phyloP scores from a whole-genome alignment of 2,797 vertebrate genomes.

The Streptopelia turtur region DNA sequence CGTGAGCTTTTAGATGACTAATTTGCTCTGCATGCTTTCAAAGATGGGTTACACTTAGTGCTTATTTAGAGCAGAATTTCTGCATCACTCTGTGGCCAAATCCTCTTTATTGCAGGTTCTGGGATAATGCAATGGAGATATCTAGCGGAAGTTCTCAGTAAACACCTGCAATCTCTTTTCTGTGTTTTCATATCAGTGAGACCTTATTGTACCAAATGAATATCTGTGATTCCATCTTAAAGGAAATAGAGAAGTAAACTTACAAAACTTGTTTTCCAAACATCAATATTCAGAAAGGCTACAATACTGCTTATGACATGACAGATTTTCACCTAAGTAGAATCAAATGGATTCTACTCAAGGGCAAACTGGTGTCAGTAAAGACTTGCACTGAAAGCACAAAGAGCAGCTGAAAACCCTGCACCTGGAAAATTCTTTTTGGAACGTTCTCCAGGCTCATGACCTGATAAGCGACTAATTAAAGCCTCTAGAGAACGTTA shows the following conservation, averaged over 20 bases:
- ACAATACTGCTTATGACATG: neutral
- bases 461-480: constrained; percentile 26
- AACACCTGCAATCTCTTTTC: constrained; percentile 29
- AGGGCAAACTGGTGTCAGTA: neutral
- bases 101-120: constrained; percentile 59
- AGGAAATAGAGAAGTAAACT: constrained; percentile 18
- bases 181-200: constrained; percentile 53
- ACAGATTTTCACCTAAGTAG: neutral
- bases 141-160: constrained; percentile 35
- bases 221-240: constrained; percentile 45
- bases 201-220: neutral
- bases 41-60: constrained; percentile 55
- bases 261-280: constrained; percentile 22
- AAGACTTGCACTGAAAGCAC: neutral
- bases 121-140: constrained; percentile 53
- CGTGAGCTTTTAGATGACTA: constrained; percentile 74
- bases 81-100: constrained; percentile 54
- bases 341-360: neutral
- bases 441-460: neutral
- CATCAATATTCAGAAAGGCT: neutral
- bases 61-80: constrained; percentile 65
- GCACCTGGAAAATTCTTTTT: neutral
- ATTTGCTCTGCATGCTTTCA: constrained; percentile 69
- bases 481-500: neutral
- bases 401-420: neutral